These are phyloP conservation scores for Aleadryas rufinucha DNA, from an alignment of 2,113 vertebrate species.

Conservation along the genomic window DNA sequence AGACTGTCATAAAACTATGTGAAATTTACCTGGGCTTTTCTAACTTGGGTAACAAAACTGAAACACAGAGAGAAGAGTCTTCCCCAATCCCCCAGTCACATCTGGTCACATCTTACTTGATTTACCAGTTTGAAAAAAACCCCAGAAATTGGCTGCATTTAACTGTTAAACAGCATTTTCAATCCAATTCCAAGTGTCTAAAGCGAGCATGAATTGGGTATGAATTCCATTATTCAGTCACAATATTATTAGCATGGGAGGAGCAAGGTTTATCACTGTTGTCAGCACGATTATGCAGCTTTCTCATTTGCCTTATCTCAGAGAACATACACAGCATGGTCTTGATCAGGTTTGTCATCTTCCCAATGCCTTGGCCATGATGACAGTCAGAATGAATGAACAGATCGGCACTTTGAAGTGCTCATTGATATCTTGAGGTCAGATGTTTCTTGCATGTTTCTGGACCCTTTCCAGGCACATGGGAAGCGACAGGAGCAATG, in stretches of 20 bases:
- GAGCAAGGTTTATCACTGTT: constrained; percentile 6
- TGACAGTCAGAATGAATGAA: constrained; percentile 31
- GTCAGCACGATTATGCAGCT: constrained; percentile 5
- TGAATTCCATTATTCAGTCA: neutral
- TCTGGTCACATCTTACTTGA: neutral
- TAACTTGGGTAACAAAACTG: neutral
- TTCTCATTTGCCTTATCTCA: neutral
- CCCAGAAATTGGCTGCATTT: neutral
- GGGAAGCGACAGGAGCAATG: neutral
- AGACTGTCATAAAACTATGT: neutral
- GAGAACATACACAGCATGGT: neutral
- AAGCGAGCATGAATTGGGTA: neutral
- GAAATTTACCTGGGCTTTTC: neutral
- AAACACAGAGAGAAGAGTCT: neutral
- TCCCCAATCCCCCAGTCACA: rapidly evolving
- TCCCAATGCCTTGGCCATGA: neutral
- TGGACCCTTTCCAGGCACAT: constrained; percentile 9
- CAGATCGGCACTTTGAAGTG: neutral
- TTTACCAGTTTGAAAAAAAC: neutral
- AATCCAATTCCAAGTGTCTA: neutral
- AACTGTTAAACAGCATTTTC: neutral
- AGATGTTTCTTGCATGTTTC: neutral
- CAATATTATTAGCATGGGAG: neutral
- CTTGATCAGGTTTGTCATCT: constrained; percentile 43
- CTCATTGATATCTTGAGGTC: constrained; percentile 24